Percentiles rank a stretch among this genome's conserved stretches.
These are phyloP conservation scores for Pygmarrhopalites habei DNA, from an alignment of 1,140 invertebrate genomes.

Conservation along the genomic window DNA sequence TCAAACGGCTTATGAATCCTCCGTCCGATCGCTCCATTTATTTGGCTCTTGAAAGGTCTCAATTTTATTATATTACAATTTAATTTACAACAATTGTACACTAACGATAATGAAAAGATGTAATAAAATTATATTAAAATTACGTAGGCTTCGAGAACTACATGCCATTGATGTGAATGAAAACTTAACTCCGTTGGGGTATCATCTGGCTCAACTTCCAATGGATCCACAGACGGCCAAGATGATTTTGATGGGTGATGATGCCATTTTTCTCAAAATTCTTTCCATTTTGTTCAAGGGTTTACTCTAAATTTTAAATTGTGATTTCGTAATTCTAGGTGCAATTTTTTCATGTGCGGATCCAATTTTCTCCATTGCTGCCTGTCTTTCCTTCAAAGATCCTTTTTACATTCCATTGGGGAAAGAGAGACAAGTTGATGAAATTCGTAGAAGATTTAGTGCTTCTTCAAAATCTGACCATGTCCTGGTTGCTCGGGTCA, in stretches of 20 bases:
- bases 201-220: conserved; percentile 78
- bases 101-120: no score
- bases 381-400: conserved; percentile 80
- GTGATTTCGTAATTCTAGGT: no score
- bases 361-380: conserved; percentile 78
- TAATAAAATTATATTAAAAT: no score
- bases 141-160: conserved; percentile 55
- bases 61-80: no score
- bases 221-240: conserved; percentile 66
- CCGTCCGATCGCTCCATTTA: conserved; percentile 57
- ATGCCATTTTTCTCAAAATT: no score
- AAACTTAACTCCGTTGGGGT: conserved; percentile 75
- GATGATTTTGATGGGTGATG: conserved; percentile 80
- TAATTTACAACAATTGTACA: no score
- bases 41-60: conserved; percentile 52
- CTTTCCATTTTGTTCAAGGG: no score
- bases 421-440: conserved; percentile 61
- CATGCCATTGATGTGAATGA: conserved; percentile 62
- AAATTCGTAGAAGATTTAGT: conserved; percentile 56
- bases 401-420: conserved; percentile 68
- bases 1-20: conserved; percentile 63
- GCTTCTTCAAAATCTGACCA: conserved; percentile 62
- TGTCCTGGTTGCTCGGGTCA: conserved; percentile 57
- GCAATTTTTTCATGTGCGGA: conserved; percentile 80
- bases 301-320: no score